Evolutionary conservation across 92 coral and sea anemone genomes (phyloP), one percentile per base, ranked within the genome.

Genomic region (Heteractis magnifica): DNA sequence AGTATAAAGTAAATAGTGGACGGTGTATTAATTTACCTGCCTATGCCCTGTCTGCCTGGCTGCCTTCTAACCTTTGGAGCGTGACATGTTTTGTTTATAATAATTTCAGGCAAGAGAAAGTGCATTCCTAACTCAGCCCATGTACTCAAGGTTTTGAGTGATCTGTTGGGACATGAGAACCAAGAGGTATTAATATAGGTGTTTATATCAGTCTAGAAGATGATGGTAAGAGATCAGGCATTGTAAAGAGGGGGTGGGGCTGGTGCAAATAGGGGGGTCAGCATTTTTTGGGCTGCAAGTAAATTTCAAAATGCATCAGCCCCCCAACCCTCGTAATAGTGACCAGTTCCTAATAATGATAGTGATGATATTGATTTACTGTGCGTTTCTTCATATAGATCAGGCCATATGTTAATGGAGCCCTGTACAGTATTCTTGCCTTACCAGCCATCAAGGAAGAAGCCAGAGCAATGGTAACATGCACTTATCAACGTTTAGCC

Each of bases 371-470:
- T 1, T 68, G 49, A 59, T 21, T 83, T 55, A 13, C 13, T 65
- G 21, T 48, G 7, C 8, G 4, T 75, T n/a, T 34, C 75, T 44
- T 64, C 16, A 58, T 26, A 12, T 20, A 96, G 99, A 96, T 96
- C 52, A 92, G 99, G 64, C 99, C 99, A 3, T 96, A 96, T 82
- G 94, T 96, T 34, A 96, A 96, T 80, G 99, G 99, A 12, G 95
- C 97, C 0, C 88, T 96, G 16, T 96, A 96, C 88, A 96, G 99
- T 80, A 93, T 96, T 52, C 94, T 94, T 10, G 99, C 97, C 10
- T 76, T 96, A 18, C 99, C 99, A 53, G 90, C 93, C 51, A 90
- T 96, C 49, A 91, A 93, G 68, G 99, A 96, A 82, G 98, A 93
- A 84, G 99, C 99, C 26, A 87, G 94, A 78, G 98, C 98, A 23